Conservation (phyloP, 2,888 invertebrate genomes). For the Zhengitettix transpicula region DNA sequence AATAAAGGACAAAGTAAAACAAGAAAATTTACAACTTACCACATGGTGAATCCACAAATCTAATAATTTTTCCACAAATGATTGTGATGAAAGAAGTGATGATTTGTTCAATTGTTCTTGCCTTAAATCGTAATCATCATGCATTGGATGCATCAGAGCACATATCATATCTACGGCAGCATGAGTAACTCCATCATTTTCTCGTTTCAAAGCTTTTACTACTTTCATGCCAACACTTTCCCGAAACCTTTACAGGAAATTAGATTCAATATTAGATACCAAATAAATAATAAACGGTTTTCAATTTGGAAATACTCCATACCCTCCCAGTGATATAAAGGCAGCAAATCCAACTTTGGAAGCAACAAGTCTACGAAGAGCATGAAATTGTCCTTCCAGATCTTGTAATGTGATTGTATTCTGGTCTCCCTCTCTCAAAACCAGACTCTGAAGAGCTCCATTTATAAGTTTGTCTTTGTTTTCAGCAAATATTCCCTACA, state of each 20-base stretch:
- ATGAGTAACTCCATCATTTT: constrained; percentile 81
- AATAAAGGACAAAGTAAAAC: no score
- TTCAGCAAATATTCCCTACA: constrained; percentile 86
- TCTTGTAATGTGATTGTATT: constrained; percentile 41
- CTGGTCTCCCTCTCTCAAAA: constrained; percentile 51
- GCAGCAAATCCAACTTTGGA: constrained; percentile 97
- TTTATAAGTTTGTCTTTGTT: constrained; percentile 96
- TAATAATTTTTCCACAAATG: constrained; percentile 82
- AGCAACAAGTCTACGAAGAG: constrained; percentile 78
- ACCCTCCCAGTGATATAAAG: constrained; percentile 80
- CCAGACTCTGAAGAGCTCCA: constrained; percentile 70
- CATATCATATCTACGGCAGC: constrained; percentile 95
- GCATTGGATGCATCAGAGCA: constrained; percentile 97
- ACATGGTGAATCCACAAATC: constrained; percentile 92
- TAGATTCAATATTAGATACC: neutral
- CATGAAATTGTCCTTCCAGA: constrained; percentile 90
- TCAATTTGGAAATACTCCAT: constrained; percentile 13
- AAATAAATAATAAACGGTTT: neutral
- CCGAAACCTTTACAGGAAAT: constrained; percentile 48
- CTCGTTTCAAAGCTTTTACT: constrained; percentile 72
- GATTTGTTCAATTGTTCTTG: constrained; percentile 98
- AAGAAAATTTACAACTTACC: constrained; percentile 35
- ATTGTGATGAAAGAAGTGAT: constrained; percentile 75
- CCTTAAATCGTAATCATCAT: constrained; percentile 85
- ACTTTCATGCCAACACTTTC: constrained; percentile 90